Evolutionary conservation across 2,888 invertebrate species (phyloP).

Genomic region (Sesia bembeciformis): DNA sequence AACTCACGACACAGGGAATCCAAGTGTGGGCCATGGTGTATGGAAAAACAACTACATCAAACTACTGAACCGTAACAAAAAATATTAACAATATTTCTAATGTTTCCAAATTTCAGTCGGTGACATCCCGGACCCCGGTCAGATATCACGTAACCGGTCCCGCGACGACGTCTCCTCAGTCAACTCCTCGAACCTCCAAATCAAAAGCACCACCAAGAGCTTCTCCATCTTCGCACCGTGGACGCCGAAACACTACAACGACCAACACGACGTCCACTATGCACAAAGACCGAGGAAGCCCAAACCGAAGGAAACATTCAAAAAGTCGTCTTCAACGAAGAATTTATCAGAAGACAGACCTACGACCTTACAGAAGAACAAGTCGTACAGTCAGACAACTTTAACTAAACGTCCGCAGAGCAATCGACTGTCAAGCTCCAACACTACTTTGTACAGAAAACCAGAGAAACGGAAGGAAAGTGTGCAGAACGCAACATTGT

Average conservation of each 20-base stretch:
- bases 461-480: slow-evolving; percentile 53
- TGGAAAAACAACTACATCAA: too few species aligned
- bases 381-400: slow-evolving; percentile 62
- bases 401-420: slow-evolving; percentile 44
- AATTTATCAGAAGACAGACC: slow-evolving; percentile 39
- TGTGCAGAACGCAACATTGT: slow-evolving; percentile 34
- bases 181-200: slow-evolving; percentile 77
- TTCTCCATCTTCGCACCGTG: slow-evolving; percentile 90
- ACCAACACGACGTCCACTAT: slow-evolving; percentile 86
- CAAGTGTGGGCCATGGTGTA: too few species aligned
- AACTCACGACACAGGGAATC: too few species aligned
- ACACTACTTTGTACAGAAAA: slow-evolving; percentile 53
- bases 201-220: slow-evolving; percentile 83
- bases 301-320: slow-evolving; percentile 42
- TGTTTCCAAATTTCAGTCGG: slow-evolving; percentile 73
- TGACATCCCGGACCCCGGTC: slow-evolving; percentile 86
- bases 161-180: slow-evolving; percentile 83
- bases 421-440: slow-evolving; percentile 50
- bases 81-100: too few species aligned
- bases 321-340: slow-evolving; percentile 65
- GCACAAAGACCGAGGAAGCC: slow-evolving; percentile 74
- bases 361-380: slow-evolving; percentile 58
- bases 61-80: too few species aligned
- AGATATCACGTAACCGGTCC: slow-evolving; percentile 76
- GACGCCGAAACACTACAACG: slow-evolving; percentile 83